phyloP scores from a whole-genome alignment of 1,140 invertebrate species.

The Drosophila insularis region DNA sequence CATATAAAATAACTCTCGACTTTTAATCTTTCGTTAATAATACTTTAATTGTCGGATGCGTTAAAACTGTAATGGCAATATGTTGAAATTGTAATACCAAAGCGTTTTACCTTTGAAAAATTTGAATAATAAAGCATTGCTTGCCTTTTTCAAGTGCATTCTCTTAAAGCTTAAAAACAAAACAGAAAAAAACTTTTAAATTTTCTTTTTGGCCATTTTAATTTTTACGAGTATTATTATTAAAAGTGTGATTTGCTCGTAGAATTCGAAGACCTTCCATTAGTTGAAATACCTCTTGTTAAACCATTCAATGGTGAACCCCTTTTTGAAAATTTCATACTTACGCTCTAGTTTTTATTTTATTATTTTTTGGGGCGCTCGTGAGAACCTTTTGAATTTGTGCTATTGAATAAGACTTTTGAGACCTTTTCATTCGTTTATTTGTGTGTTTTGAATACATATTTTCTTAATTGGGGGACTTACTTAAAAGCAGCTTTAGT shows the following conservation, averaged over 20 bases:
- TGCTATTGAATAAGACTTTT: conserved; percentile 2
- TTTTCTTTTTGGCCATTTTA: no score
- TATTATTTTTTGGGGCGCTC: background rate
- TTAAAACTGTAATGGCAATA: no score
- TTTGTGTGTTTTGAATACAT: background rate
- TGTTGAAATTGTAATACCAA: no score
- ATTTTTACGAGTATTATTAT: no score
- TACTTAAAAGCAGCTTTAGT: background rate
- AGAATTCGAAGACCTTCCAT: no score
- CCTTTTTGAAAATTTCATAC: background rate
- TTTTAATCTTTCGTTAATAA: background rate
- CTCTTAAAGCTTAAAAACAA: no score
- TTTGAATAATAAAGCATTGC: no score
- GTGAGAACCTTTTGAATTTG: background rate
- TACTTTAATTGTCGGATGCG: background rate
- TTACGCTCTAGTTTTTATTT: background rate
- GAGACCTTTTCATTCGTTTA: conserved; percentile 3
- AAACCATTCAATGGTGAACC: background rate
- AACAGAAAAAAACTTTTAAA: no score
- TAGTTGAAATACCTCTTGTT: no score
- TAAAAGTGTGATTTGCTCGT: no score
- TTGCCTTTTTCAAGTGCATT: no score
- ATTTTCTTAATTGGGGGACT: conserved; percentile 8
- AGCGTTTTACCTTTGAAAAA: no score
- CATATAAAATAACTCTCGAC: background rate